These are phyloP conservation scores for Synanthedon andrenaeformis DNA, from an alignment of 2,888 invertebrate species.

Conservation along the genomic window DNA sequence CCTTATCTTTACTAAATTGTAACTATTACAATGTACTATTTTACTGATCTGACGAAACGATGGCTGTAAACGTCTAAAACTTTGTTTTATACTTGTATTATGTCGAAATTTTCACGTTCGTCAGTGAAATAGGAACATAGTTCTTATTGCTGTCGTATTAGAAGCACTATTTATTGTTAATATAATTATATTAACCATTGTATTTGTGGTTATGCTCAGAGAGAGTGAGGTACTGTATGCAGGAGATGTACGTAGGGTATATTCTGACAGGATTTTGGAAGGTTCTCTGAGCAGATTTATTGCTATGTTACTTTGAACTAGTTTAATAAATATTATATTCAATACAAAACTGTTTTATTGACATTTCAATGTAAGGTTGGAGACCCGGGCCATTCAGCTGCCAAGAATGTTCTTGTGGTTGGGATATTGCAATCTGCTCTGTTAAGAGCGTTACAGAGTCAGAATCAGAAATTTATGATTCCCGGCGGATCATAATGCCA, in stretches of 20 bases:
- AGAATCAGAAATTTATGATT: too few species aligned
- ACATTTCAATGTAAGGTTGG: too few species aligned
- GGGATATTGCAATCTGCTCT: too few species aligned
- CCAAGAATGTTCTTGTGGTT: too few species aligned
- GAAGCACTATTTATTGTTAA: constrained; percentile 49
- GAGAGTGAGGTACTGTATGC: constrained; percentile 27
- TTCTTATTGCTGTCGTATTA: constrained; percentile 15
- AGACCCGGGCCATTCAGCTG: too few species aligned
- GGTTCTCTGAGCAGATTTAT: constrained; percentile 50
- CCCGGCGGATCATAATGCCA: too few species aligned
- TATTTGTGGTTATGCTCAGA: constrained; percentile 51
- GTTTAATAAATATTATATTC: constrained; percentile 49
- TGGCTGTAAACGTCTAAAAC: constrained; percentile 17
- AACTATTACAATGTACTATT: constrained; percentile 9
- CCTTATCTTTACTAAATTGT: constrained; percentile 28
- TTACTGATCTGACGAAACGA: constrained; percentile 9
- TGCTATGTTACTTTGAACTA: constrained; percentile 51
- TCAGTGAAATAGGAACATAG: constrained; percentile 4
- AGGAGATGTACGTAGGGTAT: constrained; percentile 26
- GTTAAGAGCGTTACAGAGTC: too few species aligned
- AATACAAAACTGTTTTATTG: constrained; percentile 11
- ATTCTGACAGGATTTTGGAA: constrained; percentile 24
- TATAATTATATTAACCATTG: constrained; percentile 46
- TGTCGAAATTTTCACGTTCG: constrained; percentile 1
- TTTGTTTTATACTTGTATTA: constrained; percentile 16